phyloP scores from a whole-genome alignment of 1,140 invertebrate genomes.

The Propsilocerus akamusi region DNA sequence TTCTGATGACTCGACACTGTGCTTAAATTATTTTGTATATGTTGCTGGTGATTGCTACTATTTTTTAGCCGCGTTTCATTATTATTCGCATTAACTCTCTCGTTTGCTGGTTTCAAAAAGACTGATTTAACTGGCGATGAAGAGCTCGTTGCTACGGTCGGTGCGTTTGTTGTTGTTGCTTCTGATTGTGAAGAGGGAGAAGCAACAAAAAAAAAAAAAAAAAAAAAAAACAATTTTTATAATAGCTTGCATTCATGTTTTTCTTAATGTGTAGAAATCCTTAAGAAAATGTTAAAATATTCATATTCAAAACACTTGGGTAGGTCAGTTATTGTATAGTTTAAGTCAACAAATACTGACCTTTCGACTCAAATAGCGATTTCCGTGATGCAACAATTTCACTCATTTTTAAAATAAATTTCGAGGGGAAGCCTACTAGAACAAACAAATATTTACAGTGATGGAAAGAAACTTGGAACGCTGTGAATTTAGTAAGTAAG shows the following conservation, averaged over 20 bases:
- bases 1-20: no score
- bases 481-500: no score
- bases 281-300: neutral
- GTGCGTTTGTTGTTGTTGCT: neutral
- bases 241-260: no score
- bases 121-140: neutral
- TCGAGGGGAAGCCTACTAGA: no score
- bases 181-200: neutral
- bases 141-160: neutral
- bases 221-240: no score
- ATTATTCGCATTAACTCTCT: neutral
- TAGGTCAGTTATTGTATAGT: neutral
- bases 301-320: neutral
- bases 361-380: no score
- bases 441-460: no score
- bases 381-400: no score
- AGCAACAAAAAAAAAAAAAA: neutral
- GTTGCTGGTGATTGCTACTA: constrained; percentile 2
- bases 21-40: no score
- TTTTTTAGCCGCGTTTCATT: neutral
- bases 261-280: neutral
- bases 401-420: no score
- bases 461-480: no score
- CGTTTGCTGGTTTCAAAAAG: neutral
- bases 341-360: neutral